phyloP scores from a whole-genome alignment of 1,140 invertebrate genomes.

The Drosophila funebris region DNA sequence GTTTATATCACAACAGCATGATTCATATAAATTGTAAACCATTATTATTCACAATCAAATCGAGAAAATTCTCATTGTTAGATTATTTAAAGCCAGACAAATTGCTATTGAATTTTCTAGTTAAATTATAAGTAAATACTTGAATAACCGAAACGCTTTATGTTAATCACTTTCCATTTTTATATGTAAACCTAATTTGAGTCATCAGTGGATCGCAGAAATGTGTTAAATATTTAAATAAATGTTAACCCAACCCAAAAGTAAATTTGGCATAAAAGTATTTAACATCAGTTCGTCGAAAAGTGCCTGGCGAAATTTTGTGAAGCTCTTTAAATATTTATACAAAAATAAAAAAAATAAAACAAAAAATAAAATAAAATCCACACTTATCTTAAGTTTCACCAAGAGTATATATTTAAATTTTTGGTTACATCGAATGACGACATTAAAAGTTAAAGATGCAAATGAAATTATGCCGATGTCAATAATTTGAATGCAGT shows the following conservation, averaged over 20 bases:
- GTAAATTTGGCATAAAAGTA: slow-evolving; percentile 25
- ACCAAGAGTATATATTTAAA: slow-evolving; percentile 1
- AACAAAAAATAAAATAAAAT: slow-evolving; percentile 1
- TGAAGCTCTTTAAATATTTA: slow-evolving; percentile 20
- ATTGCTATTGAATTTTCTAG: not conserved
- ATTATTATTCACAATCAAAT: slow-evolving; percentile 12
- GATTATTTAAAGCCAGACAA: not conserved
- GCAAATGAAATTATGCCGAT: slow-evolving; percentile 55
- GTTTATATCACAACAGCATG: slow-evolving; percentile 8
- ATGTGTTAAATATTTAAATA: slow-evolving; percentile 44
- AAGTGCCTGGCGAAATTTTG: slow-evolving; percentile 51
- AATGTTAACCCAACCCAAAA: slow-evolving; percentile 22
- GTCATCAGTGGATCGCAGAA: not conserved
- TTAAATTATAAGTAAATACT: not conserved
- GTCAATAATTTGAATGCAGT: slow-evolving; percentile 25
- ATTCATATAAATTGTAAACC: slow-evolving; percentile 27
- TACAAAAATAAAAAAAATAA: not conserved
- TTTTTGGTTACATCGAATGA: slow-evolving; percentile 29
- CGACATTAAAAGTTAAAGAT: slow-evolving; percentile 38
- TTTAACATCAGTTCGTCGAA: slow-evolving; percentile 36
- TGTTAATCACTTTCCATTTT: slow-evolving; percentile 41
- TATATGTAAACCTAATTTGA: slow-evolving; percentile 2
- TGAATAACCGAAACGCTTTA: not conserved
- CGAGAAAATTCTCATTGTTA: slow-evolving; percentile 23
- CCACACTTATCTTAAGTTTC: slow-evolving; percentile 15